Conservation (phyloP, 2,797 vertebrate genomes). For the Pangasius macronema region DNA sequence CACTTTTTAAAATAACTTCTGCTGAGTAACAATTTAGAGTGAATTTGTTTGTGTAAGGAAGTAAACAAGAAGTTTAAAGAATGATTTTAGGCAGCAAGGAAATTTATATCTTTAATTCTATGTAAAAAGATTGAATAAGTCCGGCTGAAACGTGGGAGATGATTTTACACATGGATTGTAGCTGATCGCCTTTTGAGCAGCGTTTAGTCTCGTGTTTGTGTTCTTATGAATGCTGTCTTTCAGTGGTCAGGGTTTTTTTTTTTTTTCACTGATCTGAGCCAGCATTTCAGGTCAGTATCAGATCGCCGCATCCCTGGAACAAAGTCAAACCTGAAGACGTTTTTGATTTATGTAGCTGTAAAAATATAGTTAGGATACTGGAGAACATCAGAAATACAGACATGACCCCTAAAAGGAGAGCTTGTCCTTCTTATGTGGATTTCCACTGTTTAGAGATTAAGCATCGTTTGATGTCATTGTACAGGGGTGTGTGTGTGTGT, state of each 20-base stretch:
- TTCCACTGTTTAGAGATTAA: constrained; percentile 23
- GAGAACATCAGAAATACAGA: not conserved
- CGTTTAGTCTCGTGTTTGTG: not conserved
- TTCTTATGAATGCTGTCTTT: not conserved
- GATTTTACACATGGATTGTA: not conserved
- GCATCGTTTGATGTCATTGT: constrained; percentile 36
- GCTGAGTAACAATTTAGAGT: not conserved
- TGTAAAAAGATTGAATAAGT: not conserved
- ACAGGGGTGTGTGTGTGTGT: constrained; percentile 31
- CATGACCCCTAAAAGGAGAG: not conserved
- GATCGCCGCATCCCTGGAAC: not conserved
- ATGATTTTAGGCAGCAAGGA: not conserved
- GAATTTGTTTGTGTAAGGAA: not conserved
- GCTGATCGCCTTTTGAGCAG: not conserved
- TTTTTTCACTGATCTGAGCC: not conserved
- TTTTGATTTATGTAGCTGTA: not conserved
- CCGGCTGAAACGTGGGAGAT: not conserved
- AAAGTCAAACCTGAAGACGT: not conserved
- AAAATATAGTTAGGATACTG: not conserved
- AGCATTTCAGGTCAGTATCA: not conserved
- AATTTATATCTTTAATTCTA: not conserved
- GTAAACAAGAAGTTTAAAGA: not conserved
- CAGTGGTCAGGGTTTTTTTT: not conserved
- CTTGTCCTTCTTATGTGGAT: not conserved
- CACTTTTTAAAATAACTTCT: not conserved